A percentile compares a stretch with the other conserved stretches of the same genome.
phyloP scores from a whole-genome alignment of 2,888 invertebrate genomes.

The Spodoptera picta region DNA sequence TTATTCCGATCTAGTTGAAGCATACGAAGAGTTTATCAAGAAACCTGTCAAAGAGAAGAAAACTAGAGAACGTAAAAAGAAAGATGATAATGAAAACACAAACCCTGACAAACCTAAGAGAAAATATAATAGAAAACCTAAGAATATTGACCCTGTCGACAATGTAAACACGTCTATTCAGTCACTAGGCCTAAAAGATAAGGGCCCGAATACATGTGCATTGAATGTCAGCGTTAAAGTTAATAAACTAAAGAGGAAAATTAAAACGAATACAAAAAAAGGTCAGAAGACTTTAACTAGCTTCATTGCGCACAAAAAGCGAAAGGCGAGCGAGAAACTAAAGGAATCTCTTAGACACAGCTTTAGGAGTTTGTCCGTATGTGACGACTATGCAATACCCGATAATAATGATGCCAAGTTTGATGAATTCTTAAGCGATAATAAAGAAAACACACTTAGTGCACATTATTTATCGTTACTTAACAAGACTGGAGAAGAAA shows the following conservation, averaged over 20 bases:
- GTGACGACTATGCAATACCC: constrained; percentile 29
- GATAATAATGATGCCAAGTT: constrained; percentile 26
- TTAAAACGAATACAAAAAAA: constrained; percentile 69
- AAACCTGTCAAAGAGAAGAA: constrained; percentile 86
- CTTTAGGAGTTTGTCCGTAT: constrained; percentile 68
- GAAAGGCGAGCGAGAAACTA: constrained; percentile 64
- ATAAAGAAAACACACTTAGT: constrained; percentile 58
- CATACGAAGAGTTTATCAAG: constrained; percentile 87
- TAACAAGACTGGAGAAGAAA: constrained; percentile 63
- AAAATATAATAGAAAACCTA: constrained; percentile 77
- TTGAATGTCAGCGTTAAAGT: constrained; percentile 77
- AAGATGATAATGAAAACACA: constrained; percentile 62
- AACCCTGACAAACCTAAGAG: constrained; percentile 75
- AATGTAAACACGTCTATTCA: constrained; percentile 68
- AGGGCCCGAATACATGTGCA: constrained; percentile 67
- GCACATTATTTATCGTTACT: constrained; percentile 66
- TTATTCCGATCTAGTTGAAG: constrained; percentile 90
- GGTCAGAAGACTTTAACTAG: constrained; percentile 79
- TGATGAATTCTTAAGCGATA: constrained; percentile 33
- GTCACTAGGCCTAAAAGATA: constrained; percentile 61
- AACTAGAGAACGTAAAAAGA: constrained; percentile 66
- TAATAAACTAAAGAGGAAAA: constrained; percentile 80
- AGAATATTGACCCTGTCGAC: constrained; percentile 57
- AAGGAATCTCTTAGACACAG: constrained; percentile 64
- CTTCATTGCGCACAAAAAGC: constrained; percentile 75